A percentile compares a stretch with the other conserved stretches of the same genome.
Evolutionary conservation across 30 jellyfish, hydroid and myxozoan species (phyloP).

Genomic region (Chironex yamaguchii): DNA sequence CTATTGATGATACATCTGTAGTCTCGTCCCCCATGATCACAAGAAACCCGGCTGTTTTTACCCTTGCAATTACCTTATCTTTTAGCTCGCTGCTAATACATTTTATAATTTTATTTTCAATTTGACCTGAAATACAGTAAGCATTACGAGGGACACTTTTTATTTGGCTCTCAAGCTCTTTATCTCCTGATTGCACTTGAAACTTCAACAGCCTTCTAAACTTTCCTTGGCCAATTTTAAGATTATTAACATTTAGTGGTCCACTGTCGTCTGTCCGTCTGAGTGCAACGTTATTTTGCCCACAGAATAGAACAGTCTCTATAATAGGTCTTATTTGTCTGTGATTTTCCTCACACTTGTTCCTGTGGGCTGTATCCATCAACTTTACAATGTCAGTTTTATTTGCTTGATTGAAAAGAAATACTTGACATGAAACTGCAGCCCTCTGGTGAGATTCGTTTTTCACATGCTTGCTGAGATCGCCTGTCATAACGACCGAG

Average conservation of each 20-base stretch:
- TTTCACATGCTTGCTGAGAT: slow-evolving; percentile 3
- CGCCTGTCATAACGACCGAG: not conserved
- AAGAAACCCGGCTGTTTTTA: slow-evolving; percentile 20
- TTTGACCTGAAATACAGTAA: slow-evolving; percentile 6
- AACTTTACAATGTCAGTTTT: not conserved
- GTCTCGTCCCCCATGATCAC: slow-evolving; percentile 28
- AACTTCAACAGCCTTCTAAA: not conserved
- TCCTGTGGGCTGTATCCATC: not conserved
- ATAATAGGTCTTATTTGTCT: not conserved
- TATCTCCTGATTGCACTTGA: not conserved
- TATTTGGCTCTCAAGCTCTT: slow-evolving; percentile 4
- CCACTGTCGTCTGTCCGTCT: not conserved
- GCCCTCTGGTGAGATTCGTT: not conserved
- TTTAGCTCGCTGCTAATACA: slow-evolving; percentile 9
- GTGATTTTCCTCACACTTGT: not conserved
- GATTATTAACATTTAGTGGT: not conserved
- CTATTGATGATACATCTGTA: slow-evolving; percentile 22
- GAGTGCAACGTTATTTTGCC: not conserved
- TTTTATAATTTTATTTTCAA: slow-evolving; percentile 13
- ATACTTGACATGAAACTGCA: not conserved
- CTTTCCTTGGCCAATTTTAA: no score
- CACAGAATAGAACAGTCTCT: not conserved
- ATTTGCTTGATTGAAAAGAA: not conserved
- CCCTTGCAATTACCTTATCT: slow-evolving; percentile 27
- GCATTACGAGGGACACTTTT: slow-evolving; percentile 8